Percentiles rank a stretch among this genome's conserved stretches.
phyloP scores from a whole-genome alignment of 1,140 invertebrate species.

The Aricia agestis region DNA sequence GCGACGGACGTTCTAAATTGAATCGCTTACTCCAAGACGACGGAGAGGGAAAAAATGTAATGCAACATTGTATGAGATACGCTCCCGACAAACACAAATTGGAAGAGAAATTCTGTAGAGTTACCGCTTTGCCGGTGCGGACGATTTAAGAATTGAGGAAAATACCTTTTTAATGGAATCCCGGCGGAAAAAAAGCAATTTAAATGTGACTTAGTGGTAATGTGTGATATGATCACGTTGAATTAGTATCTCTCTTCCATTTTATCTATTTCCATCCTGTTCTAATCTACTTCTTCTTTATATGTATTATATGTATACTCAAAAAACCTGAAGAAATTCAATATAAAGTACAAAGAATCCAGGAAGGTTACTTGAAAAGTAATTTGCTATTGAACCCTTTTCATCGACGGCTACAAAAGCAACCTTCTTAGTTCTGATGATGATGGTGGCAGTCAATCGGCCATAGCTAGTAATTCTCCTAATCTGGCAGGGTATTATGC shows the following conservation, averaged over 20 bases:
- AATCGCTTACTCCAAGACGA: constrained; percentile 35
- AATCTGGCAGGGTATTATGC: constrained; percentile 22
- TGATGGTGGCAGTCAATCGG: constrained; percentile 10
- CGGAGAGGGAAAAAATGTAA: constrained; percentile 10
- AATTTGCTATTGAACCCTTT: background rate
- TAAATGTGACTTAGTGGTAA: background rate
- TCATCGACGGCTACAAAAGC: background rate
- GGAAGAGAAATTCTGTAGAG: constrained; percentile 1
- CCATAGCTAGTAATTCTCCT: constrained; percentile 13
- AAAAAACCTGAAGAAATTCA: no score
- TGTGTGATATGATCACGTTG: background rate
- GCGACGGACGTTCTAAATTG: constrained; percentile 42
- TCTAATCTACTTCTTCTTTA: no score
- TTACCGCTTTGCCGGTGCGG: background rate
- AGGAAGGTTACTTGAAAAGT: no score
- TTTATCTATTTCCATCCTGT: no score
- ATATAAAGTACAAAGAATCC: no score
- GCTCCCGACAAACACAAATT: constrained; percentile 12
- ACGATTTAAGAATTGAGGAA: background rate
- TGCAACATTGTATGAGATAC: constrained; percentile 26
- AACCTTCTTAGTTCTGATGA: background rate
- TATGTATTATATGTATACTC: no score
- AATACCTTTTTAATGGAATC: constrained; percentile 3
- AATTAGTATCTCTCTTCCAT: no score
- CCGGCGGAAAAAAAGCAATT: background rate